Conservation (phyloP, 2,888 invertebrate species). For the Perizoma affinitatum region DNA sequence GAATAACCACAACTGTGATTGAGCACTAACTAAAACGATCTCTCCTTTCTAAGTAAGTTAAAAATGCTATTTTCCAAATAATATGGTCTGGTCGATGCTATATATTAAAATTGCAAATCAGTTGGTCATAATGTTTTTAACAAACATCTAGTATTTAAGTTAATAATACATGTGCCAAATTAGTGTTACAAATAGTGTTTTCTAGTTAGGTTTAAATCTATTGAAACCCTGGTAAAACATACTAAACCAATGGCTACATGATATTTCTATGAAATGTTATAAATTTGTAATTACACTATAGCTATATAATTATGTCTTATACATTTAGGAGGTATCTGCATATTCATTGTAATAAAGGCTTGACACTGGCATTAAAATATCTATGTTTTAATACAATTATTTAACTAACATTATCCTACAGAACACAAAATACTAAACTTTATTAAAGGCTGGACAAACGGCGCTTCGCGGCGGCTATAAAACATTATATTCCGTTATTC, state of each 20-base stretch:
- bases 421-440: constrained; percentile 32
- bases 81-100: no score
- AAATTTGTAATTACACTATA: constrained; percentile 42
- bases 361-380: constrained; percentile 55
- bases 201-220: no score
- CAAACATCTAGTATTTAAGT: no score
- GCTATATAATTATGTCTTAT: constrained; percentile 36
- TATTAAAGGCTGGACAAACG: constrained; percentile 30
- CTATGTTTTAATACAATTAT: constrained; percentile 35
- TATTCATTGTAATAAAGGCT: constrained; percentile 49
- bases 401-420: constrained; percentile 35
- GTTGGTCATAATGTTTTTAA: no score
- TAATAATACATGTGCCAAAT: no score
- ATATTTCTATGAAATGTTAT: constrained; percentile 35
- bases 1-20: constrained; percentile 24
- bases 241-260: constrained; percentile 21
- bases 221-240: constrained; percentile 3
- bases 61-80: not conserved
- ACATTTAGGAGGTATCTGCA: constrained; percentile 35
- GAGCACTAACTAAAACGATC: constrained; percentile 33
- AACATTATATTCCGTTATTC: no score
- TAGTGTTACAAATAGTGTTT: no score
- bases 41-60: constrained; percentile 13
- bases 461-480: constrained; percentile 25
- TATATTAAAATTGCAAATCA: no score